Conservation (phyloP, 2,113 vertebrate genomes). For the Gadus macrocephalus region DNA sequence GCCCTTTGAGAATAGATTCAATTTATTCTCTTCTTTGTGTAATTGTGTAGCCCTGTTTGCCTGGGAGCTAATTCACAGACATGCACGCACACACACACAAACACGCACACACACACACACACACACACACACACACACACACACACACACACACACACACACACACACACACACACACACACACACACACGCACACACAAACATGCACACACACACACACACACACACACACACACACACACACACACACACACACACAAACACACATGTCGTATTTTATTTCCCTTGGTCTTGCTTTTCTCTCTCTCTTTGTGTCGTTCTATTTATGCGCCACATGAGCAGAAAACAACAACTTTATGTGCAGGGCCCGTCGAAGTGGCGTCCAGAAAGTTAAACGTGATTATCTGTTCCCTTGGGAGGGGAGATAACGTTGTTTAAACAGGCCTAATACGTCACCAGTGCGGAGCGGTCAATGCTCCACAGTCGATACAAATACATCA, state of each 20-base stretch:
- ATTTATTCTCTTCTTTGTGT: slow-evolving; percentile 25
- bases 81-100: slow-evolving; percentile 4
- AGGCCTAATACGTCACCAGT: slow-evolving; percentile 11
- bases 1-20: slow-evolving; percentile 38
- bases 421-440: slow-evolving; percentile 34
- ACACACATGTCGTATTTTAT: no score
- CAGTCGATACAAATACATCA: background rate
- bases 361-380: background rate
- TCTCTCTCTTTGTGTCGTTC: no score
- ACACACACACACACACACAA: no score
- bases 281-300: no score
- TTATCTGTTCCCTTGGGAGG: slow-evolving; percentile 25
- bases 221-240: no score
- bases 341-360: background rate
- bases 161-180: no score
- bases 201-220: no score
- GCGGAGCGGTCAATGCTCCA: background rate
- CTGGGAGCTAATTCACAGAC: no score
- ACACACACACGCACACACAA: no score
- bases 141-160: no score
- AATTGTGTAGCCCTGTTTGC: background rate
- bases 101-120: background rate
- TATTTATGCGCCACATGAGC: background rate
- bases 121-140: no score
- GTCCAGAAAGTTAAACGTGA: slow-evolving; percentile 29